These are phyloP conservation scores for Premnoplex brunnescens DNA, from an alignment of 2,797 vertebrate species.

Conservation along the genomic window DNA sequence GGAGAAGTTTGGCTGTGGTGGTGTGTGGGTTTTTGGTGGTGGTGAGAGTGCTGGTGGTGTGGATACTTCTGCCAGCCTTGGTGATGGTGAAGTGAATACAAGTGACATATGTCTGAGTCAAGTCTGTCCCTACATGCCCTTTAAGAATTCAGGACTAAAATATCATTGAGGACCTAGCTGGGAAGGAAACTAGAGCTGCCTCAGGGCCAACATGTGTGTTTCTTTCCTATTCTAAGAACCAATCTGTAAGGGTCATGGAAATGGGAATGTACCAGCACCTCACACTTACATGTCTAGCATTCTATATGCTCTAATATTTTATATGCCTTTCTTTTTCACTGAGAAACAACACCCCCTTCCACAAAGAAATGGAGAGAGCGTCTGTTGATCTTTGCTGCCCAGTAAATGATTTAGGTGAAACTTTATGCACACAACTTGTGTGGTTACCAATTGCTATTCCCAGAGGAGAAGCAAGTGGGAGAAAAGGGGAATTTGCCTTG, in stretches of 20 bases:
- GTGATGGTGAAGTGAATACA: not conserved
- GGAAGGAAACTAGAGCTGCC: not conserved
- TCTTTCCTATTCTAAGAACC: not conserved
- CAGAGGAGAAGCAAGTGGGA: not conserved
- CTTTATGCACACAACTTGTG: not conserved
- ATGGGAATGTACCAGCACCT: not conserved
- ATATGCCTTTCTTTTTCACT: not conserved
- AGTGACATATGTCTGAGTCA: not conserved
- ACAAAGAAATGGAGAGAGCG: not conserved
- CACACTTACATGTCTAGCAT: not conserved
- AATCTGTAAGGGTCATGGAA: not conserved
- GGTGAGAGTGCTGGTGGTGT: not conserved
- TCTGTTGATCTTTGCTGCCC: not conserved
- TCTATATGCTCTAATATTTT: not conserved
- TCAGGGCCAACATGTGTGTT: rapidly evolving
- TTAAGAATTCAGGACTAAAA: not conserved
- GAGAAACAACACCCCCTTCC: not conserved
- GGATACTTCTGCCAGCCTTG: not conserved
- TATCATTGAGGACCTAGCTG: not conserved
- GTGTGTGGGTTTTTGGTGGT: not conserved
- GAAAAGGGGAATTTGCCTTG: not conserved
- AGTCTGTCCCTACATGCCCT: not conserved
- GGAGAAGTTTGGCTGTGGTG: not conserved
- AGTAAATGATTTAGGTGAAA: not conserved
- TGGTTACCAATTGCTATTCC: not conserved